Evolutionary conservation across 2,888 invertebrate species (phyloP).

Genomic region (Xanthia icteritia): DNA sequence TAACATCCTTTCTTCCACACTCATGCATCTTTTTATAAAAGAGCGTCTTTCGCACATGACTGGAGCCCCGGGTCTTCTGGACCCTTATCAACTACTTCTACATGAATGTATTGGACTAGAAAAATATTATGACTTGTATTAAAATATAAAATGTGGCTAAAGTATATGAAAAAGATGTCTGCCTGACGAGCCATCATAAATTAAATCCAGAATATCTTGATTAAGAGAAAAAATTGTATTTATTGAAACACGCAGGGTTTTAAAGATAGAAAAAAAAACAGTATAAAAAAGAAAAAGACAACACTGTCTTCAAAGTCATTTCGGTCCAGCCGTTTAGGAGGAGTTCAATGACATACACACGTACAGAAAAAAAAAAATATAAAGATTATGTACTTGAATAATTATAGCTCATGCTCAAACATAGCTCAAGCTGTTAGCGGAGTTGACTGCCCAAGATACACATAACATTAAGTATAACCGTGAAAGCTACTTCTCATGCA

Average conservation of each 20-base stretch:
- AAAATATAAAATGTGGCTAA: neutral
- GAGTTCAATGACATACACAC: neutral
- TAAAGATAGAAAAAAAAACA: no score
- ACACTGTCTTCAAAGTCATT: neutral
- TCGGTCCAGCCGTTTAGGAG: neutral
- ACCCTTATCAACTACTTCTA: constrained; percentile 49
- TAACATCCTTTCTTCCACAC: constrained; percentile 36
- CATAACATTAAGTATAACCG: neutral
- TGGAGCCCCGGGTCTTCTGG: constrained; percentile 14
- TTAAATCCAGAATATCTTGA: neutral
- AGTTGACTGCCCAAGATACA: neutral
- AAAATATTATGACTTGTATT: constrained; percentile 12
- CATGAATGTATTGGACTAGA: constrained; percentile 27
- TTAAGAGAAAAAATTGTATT: neutral
- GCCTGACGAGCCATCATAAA: neutral
- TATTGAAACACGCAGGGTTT: neutral
- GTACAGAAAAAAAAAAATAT: neutral
- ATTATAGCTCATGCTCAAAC: neutral
- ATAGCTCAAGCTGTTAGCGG: neutral
- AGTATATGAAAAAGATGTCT: neutral
- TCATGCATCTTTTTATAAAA: constrained; percentile 35
- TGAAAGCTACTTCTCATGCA: neutral
- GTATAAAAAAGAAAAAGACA: no score
- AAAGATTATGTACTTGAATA: neutral
- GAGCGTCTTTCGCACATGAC: constrained; percentile 30